A percentile compares a stretch with the other conserved stretches of the same genome.
phyloP scores from a whole-genome alignment of 2,888 invertebrate species.

The Arrhopalites spinosus region DNA sequence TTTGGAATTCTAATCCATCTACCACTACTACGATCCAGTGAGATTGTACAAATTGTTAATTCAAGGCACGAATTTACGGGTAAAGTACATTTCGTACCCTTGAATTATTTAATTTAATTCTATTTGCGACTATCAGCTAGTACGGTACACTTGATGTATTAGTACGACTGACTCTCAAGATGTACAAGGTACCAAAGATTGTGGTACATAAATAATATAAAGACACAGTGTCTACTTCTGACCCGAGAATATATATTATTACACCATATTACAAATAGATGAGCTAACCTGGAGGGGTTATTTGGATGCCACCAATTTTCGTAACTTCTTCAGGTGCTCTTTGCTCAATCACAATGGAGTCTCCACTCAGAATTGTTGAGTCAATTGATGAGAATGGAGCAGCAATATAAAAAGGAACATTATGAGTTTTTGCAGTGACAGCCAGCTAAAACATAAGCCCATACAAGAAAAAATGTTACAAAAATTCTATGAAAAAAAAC shows the following conservation, averaged over 20 bases:
- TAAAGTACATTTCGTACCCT: no score
- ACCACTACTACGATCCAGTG: no score
- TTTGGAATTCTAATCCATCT: no score
- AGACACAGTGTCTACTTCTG: not conserved
- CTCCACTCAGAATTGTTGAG: slow-evolving; percentile 75
- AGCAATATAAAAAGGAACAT: slow-evolving; percentile 92
- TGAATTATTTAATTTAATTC: no score
- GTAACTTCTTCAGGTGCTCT: slow-evolving; percentile 91
- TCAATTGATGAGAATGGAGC: slow-evolving; percentile 93
- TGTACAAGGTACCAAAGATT: not conserved
- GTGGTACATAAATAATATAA: not conserved
- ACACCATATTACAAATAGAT: not conserved
- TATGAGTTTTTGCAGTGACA: slow-evolving; percentile 85
- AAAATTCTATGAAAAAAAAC: no score
- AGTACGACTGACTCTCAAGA: not conserved
- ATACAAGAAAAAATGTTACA: slow-evolving; percentile 21
- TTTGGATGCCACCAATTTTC: slow-evolving; percentile 79
- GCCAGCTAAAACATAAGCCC: slow-evolving; percentile 71
- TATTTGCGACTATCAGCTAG: no score
- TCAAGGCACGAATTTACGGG: no score
- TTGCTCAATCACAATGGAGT: slow-evolving; percentile 90
- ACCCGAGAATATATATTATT: not conserved
- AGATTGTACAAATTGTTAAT: no score
- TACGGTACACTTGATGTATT: not conserved
- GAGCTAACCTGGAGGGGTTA: slow-evolving; percentile 81